Conservation (phyloP, 1,140 invertebrate species). For the Sitophilus oryzae region DNA sequence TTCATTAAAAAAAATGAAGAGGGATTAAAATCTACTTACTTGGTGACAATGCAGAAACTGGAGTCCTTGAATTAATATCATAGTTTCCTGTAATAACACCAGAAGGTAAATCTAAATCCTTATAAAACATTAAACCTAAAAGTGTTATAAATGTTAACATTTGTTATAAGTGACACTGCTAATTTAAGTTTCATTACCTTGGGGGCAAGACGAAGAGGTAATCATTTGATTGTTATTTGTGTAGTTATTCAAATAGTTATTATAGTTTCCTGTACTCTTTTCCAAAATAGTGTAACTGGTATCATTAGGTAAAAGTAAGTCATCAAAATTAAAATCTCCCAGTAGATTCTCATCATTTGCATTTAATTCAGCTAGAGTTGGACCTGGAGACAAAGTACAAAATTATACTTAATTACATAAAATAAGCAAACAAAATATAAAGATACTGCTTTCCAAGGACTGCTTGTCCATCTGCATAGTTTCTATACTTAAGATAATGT, state of each 20-base stretch:
- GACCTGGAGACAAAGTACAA: conserved; percentile 34
- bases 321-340: conserved; percentile 80
- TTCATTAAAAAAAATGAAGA: too few species aligned
- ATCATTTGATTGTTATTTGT: conserved; percentile 28
- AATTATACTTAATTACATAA: background rate
- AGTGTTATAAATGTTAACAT: background rate
- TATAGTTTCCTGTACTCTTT: background rate
- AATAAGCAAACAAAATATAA: too few species aligned
- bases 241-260: background rate
- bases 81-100: conserved; percentile 42
- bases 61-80: conserved; percentile 45
- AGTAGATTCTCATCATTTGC: conserved; percentile 75
- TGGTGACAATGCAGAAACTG: conserved; percentile 51
- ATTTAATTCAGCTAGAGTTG: conserved; percentile 82
- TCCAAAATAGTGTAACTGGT: conserved; percentile 22
- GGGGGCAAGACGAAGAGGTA: conserved; percentile 39
- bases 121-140: conserved; percentile 32
- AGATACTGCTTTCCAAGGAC: too few species aligned
- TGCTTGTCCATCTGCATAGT: too few species aligned
- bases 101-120: conserved; percentile 34
- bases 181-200: conserved; percentile 18
- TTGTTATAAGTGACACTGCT: background rate
- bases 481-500: too few species aligned
- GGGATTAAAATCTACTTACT: conserved; percentile 27
- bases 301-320: conserved; percentile 69